Evolutionary conservation across 1,140 invertebrate species (phyloP), one percentile per base, ranked within the genome.

Genomic region (Drosophila pectinifera): DNA sequence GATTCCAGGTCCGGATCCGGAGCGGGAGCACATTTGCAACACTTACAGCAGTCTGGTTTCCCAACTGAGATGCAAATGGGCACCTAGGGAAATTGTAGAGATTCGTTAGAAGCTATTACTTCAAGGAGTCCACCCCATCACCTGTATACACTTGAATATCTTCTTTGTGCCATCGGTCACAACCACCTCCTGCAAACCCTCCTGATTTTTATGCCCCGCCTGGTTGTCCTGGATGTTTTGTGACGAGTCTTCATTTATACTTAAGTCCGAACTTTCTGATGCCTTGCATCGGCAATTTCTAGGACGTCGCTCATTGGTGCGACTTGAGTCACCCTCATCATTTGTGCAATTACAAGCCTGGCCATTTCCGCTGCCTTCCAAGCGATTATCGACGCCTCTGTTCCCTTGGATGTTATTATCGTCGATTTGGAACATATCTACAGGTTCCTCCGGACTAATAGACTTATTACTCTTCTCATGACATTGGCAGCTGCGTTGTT

Each of bases 51-150:
- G 5, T n/a, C 10, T 0, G 45, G 3, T 10, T 36, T 42, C 0
- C 64, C 64, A 1, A 20, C 34, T n/a, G 61, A 42, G 1, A 68
- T 68, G 16, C 64, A 65, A 31, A 68, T 68, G 13, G 64, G 64
- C 0, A 68, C 64, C 64, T 68, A 34, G 13, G n/a, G 1, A 28
- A 1, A 2, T 5, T 26, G 22, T 22, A n/a, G n/a, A n/a, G n/a
- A n/a, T n/a, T n/a, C n/a, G 8, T 8, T 31, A n/a, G 1, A 20
- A 8, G 11, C 11, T 26, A 7, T 1, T 10, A 24, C 3, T 24
- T 24, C 24, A 3, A 24, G 26, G 26, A 26, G 7, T 26, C n/a
- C n/a, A n/a, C n/a, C n/a, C n/a, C n/a, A n/a, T n/a, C n/a, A n/a
- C 59, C 26, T 63, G 54, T 16, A 63, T 31, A 54, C 59, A 63